Conservation (phyloP, 2,888 invertebrate species). For the Eucriotettix oculatus region DNA sequence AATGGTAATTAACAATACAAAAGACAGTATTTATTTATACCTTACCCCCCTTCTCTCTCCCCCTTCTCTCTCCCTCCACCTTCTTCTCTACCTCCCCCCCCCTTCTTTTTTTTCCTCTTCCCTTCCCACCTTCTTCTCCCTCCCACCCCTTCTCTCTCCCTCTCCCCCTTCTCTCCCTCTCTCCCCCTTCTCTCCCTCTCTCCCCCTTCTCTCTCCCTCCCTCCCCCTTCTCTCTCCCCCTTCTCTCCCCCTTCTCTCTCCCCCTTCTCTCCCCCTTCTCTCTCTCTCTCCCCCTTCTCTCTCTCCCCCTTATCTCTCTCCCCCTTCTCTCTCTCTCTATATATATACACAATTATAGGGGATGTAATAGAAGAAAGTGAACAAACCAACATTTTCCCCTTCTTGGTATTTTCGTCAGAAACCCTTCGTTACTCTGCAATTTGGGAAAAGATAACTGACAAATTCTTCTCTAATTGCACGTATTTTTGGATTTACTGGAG, state of each 20-base stretch:
- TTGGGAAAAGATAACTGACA: too few relatives aligned
- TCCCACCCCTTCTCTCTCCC: conserved; percentile 23
- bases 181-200: conserved; percentile 33
- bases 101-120: not conserved
- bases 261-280: conserved; percentile 30
- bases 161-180: conserved; percentile 24
- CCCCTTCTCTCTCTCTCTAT: not conserved
- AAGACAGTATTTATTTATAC: not conserved
- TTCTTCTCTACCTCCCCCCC: not conserved
- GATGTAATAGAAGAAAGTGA: too few relatives aligned
- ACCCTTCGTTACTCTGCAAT: too few relatives aligned
- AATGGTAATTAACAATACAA: too few relatives aligned
- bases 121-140: conserved; percentile 25
- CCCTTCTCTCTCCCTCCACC: not conserved
- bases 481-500: too few relatives aligned
- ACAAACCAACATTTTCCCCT: too few relatives aligned
- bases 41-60: not conserved
- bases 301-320: not conserved
- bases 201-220: conserved; percentile 27
- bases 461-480: too few relatives aligned
- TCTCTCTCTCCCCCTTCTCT: conserved; percentile 29
- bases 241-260: conserved; percentile 31
- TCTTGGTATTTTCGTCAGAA: too few relatives aligned
- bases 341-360: too few relatives aligned
- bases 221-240: conserved; percentile 20